A percentile compares a stretch with the other conserved stretches of the same genome.
Evolutionary conservation across 1,140 invertebrate genomes (phyloP).

Genomic region (Bombyx mandarina): DNA sequence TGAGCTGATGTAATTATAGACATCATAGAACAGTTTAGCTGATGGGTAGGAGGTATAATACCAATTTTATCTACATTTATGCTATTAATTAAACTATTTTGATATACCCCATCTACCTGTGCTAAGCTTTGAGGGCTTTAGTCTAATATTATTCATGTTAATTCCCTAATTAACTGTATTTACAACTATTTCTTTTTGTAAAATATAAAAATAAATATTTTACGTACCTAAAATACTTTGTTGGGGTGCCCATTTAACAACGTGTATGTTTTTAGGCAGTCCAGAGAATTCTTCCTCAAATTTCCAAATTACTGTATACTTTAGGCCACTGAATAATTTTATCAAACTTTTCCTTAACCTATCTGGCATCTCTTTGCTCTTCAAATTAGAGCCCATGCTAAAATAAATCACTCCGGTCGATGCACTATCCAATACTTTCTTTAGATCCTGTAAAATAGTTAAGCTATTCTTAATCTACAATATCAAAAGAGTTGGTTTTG

Average conservation of each 20-base stretch:
- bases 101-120: no score
- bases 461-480: background rate
- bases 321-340: conserved; percentile 50
- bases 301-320: conserved; percentile 71
- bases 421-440: conserved; percentile 64
- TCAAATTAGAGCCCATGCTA: conserved; percentile 69
- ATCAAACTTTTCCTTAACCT: conserved; percentile 42
- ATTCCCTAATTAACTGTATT: no score
- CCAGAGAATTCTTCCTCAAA: conserved; percentile 58
- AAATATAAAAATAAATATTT: no score
- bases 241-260: conserved; percentile 76
- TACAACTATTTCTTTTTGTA: no score
- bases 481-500: background rate
- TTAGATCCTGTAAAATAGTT: conserved; percentile 45
- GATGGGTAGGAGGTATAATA: no score
- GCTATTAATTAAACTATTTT: no score
- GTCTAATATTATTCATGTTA: no score
- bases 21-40: no score
- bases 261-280: conserved; percentile 71
- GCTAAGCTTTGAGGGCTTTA: no score
- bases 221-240: conserved; percentile 68
- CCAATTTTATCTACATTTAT: no score
- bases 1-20: no score
- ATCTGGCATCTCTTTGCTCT: conserved; percentile 43
- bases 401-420: conserved; percentile 70